These are phyloP conservation scores for Cotesia chilonis DNA, from an alignment of 1,140 invertebrate species.

Conservation along the genomic window DNA sequence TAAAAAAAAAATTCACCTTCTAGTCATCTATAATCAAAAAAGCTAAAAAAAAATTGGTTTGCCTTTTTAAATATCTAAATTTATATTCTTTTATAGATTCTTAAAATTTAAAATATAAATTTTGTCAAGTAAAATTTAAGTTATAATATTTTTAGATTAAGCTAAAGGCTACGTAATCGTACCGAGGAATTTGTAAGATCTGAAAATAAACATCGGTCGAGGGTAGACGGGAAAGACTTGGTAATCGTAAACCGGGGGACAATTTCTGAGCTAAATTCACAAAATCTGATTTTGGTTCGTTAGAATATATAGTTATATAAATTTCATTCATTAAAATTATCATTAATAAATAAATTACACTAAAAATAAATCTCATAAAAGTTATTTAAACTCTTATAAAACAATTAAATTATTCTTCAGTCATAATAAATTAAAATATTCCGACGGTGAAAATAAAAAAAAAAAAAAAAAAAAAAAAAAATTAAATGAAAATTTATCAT, in stretches of 20 bases:
- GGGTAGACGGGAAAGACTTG: conserved; percentile 36
- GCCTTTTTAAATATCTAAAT: conserved; percentile 1
- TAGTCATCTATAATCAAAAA: too few relatives aligned
- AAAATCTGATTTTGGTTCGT: conserved; percentile 4
- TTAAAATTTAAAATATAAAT: conserved; percentile 9
- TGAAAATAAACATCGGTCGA: conserved; percentile 44
- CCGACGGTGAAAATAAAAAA: conserved; percentile 1
- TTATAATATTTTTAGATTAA: conserved; percentile 47
- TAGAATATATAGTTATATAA: background rate
- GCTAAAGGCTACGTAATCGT: conserved; percentile 36
- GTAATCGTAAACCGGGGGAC: conserved; percentile 33
- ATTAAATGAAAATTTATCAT: conserved; percentile 22
- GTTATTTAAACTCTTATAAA: background rate
- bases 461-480: conserved; percentile 24
- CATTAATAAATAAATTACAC: too few relatives aligned
- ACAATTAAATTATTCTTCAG: background rate
- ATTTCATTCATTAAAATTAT: background rate
- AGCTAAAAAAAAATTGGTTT: too few relatives aligned
- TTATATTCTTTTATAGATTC: background rate
- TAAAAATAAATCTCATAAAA: background rate
- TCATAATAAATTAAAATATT: background rate
- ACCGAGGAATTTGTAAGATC: conserved; percentile 40
- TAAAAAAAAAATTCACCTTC: too few relatives aligned
- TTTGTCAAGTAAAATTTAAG: conserved; percentile 22
- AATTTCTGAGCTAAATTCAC: conserved; percentile 26